These are phyloP conservation scores for Chelon labrosus DNA, from an alignment of 2,797 vertebrate genomes.

Conservation along the genomic window DNA sequence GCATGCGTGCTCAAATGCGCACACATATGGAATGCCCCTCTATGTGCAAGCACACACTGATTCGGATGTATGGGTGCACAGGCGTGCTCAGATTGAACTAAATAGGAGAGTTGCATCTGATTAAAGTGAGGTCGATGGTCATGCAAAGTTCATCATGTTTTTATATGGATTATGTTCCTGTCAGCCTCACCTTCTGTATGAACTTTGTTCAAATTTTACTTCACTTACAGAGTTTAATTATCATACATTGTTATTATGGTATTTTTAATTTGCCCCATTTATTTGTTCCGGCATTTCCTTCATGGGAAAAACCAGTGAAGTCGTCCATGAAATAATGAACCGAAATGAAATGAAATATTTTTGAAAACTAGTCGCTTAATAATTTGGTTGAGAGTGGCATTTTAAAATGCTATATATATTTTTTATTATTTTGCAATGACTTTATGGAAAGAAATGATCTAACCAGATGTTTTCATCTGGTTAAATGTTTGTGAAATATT, in stretches of 20 bases:
- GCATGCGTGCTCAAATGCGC: slow-evolving; percentile 57
- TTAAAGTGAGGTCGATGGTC: slow-evolving; percentile 11
- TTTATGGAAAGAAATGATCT: no score
- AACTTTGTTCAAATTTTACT: neutral
- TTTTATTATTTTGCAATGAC: neutral
- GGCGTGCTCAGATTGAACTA: slow-evolving; percentile 33
- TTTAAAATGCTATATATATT: neutral
- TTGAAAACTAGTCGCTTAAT: neutral
- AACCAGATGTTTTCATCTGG: no score
- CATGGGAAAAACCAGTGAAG: neutral
- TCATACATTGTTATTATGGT: neutral
- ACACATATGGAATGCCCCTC: slow-evolving; percentile 63
- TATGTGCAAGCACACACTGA: slow-evolving; percentile 41
- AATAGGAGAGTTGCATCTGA: slow-evolving; percentile 20
- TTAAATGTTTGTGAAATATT: no score
- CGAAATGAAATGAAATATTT: neutral
- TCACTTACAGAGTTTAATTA: neutral
- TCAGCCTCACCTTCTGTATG: neutral
- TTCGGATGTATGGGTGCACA: slow-evolving; percentile 37
- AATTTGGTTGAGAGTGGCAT: neutral
- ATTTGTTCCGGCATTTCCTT: neutral
- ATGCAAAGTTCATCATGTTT: slow-evolving; percentile 7
- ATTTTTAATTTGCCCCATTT: neutral
- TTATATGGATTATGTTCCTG: neutral
- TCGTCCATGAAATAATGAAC: neutral